Evolutionary conservation across 2,113 vertebrate genomes (phyloP), one percentile per base, ranked within the genome.

Genomic region (Mystacornis crossleyi): DNA sequence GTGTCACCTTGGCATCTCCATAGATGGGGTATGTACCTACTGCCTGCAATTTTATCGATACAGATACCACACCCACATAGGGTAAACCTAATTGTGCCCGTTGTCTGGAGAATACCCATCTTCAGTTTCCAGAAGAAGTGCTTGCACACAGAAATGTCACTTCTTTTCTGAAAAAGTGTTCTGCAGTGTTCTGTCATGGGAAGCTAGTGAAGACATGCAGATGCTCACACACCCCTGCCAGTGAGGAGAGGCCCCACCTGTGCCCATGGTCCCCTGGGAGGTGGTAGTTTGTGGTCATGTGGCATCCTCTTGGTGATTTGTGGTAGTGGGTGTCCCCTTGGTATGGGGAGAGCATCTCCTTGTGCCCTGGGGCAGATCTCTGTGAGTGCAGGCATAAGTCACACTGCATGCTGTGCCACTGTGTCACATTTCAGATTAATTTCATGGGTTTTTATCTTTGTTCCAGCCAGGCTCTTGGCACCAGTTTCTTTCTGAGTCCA

Each of bases 71-170:
- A 53, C 4, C 12, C 4, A 14, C 4, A 4, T 34, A 47, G 33
- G 4, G 60, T 75, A 38, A 83, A 67, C 66, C 15, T 60, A 23
- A 19, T 10, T 65, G 8, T 82, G 14, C 19, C 60, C 77, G 6
- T 84, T 73, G 6, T 15, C 18, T 94, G 48, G 38, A 62, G 20
- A 78, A 53, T 20, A 58, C 5, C 7, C 3, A 9, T 36, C 34
- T 47, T 65, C 1, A 0, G 8, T 73, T 66, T 73, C 38, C 29
- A 62, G 42, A 53, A 24, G 28, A 73, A 47, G 18, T 4, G 0
- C 25, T 54, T 67, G 28, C 34, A 29, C 4, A 4, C 23, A 18
- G 13, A 55, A 33, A 55, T 0, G 0, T 47, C 1, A 0, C 7
- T 28, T 8, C 60, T 58, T 31, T 83, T 64, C 48, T 67, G 48